Conservation (phyloP, 2,113 vertebrate genomes). For the Nettapus auritus region DNA sequence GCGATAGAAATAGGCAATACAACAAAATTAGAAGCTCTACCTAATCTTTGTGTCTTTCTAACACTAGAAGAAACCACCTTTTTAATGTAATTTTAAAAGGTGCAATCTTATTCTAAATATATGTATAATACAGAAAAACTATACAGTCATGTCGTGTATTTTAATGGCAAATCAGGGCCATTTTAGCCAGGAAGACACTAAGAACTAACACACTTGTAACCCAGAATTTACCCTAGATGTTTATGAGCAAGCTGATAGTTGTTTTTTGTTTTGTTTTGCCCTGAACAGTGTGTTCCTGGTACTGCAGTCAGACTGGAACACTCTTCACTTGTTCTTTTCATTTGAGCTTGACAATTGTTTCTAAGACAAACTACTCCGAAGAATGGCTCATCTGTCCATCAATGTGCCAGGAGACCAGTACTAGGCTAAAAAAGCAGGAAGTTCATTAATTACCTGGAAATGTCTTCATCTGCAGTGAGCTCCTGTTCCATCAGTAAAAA, state of each 20-base stretch:
- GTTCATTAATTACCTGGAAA: conserved; percentile 85
- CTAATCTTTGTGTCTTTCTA: background rate
- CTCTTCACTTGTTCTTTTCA: background rate
- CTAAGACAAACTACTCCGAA: background rate
- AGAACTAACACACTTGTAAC: background rate
- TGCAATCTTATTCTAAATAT: background rate
- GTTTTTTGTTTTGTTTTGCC: background rate
- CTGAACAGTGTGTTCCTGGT: background rate
- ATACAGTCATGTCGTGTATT: background rate
- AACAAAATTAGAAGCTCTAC: background rate
- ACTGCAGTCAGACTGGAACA: background rate
- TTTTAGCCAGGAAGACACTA: background rate
- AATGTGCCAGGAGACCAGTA: background rate
- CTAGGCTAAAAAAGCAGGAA: background rate
- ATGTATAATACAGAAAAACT: background rate
- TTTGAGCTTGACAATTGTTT: background rate
- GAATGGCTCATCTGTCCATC: background rate
- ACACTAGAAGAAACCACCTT: background rate
- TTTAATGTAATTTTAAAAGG: background rate
- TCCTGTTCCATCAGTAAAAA: conserved; percentile 93
- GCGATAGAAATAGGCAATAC: background rate
- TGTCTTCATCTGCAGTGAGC: conserved; percentile 95
- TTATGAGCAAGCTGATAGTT: background rate
- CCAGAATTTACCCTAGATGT: background rate
- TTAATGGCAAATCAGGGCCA: background rate